Percentiles rank a stretch among this genome's conserved stretches.
Evolutionary conservation across 2,888 invertebrate genomes (phyloP).

Genomic region (Trichacis sp.): DNA sequence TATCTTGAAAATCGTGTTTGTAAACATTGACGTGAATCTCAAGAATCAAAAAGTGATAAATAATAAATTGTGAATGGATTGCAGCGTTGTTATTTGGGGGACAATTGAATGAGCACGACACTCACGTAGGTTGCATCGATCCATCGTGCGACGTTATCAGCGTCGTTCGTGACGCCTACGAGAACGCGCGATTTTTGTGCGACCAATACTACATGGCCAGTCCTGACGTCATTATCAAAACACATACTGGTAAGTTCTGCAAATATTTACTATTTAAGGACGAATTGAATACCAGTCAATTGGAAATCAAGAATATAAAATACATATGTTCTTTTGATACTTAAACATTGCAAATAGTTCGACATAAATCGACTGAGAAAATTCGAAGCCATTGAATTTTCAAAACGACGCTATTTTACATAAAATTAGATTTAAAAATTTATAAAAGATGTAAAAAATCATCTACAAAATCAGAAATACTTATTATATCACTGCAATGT

Average conservation of each 20-base stretch:
- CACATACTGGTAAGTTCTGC: conserved; percentile 83
- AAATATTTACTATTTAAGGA: too few species aligned
- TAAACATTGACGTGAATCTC: background rate
- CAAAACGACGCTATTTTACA: too few species aligned
- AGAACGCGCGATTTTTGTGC: conserved; percentile 97
- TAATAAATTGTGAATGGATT: conserved; percentile 51
- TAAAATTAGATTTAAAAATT: too few species aligned
- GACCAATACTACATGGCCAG: conserved; percentile 97
- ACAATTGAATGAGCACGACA: conserved; percentile 73
- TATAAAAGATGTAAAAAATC: too few species aligned
- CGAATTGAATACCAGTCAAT: too few species aligned
- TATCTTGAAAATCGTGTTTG: background rate
- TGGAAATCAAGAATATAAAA: too few species aligned
- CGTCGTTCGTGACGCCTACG: conserved; percentile 95
- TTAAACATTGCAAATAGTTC: too few species aligned
- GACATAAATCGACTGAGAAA: too few species aligned
- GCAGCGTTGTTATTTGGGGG: conserved; percentile 87
- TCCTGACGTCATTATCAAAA: conserved; percentile 86
- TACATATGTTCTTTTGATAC: too few species aligned
- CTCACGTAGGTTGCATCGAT: conserved; percentile 97
- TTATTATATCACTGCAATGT: too few species aligned
- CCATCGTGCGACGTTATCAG: conserved; percentile 92
- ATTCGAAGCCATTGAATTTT: too few species aligned
- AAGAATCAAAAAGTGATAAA: background rate
- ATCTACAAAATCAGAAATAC: too few species aligned